Base-by-base conservation (phyloP, 2,113 vertebrate genomes). In the Acrocephalus arundinaceus region DNA sequence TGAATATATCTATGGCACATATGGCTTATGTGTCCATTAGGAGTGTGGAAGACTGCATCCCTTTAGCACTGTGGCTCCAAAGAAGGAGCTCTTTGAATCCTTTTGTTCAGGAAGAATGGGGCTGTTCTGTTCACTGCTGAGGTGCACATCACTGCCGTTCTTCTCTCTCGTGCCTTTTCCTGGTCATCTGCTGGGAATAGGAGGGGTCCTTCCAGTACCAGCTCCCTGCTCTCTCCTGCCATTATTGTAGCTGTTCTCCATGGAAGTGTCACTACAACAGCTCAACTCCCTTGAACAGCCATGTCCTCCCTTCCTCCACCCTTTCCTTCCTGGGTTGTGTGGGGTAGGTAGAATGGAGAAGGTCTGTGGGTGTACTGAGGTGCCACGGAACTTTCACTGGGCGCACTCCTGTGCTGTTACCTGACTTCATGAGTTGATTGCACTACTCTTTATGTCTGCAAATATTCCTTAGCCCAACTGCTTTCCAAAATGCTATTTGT, bases 101-200 rank as follows among this genome's bases (percentile, higher is more conserved):
- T 23, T 62, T 35, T 48, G n/a, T 4, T 25, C 3, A 3, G 30
- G 11, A 80, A 41, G 33, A 17, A 3, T 20, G 15, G 48, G 17
- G 13, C 2, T 35, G 25, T 43, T 39, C 14, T 4, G 7, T 20
- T 62, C 30, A 39, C 48, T 8, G 11, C 12, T 2, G 6, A 58
- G 23, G 15, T 1, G 1, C 6, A 2, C 0, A 1, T 21, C 7
- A 3, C 18, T 1, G 2, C 15, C 0, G 0, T 48, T 72, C 3
- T 72, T 20, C 17, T 61, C 27, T 25, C 10, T 57, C 1, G 1
- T 6, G 10, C 20, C 17, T 62, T 72, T 57, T 19, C 8, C 43
- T 2, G 0, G 6, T 45, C 2, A 1, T 41, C 35, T 4, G 2
- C n/a, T 8, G 7, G 27, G 6, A 77, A 7, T 1, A 8, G 51